phyloP scores from a whole-genome alignment of 2,888 invertebrate species.

The Anoplius nigerrimus region DNA sequence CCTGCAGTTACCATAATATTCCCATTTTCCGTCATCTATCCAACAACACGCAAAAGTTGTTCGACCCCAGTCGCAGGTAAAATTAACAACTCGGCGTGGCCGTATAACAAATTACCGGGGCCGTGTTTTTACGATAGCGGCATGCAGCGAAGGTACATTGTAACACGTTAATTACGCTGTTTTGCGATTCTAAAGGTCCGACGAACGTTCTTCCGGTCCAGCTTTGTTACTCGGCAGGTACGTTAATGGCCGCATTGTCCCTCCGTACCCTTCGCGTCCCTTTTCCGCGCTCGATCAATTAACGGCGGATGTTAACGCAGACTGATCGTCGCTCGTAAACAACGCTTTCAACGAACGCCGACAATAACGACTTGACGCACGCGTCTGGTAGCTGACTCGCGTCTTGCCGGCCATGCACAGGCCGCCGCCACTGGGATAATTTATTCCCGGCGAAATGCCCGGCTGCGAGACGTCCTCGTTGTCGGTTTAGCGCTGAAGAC shows the following conservation, averaged over 20 bases:
- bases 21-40: too few relatives aligned
- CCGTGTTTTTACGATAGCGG: not conserved
- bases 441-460: conserved; percentile 24
- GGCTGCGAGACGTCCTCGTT: not conserved
- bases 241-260: not conserved
- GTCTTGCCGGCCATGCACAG: conserved; percentile 21
- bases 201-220: too few relatives aligned
- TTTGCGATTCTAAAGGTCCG: too few relatives aligned
- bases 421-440: conserved; percentile 30
- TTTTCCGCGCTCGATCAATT: conserved; percentile 30
- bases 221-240: too few relatives aligned
- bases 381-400: conserved; percentile 44
- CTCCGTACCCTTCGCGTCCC: not conserved
- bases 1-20: too few relatives aligned
- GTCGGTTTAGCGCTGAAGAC: conserved; percentile 5
- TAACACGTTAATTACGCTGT: too few relatives aligned
- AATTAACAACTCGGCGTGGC: too few relatives aligned
- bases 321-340: conserved; percentile 49
- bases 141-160: too few relatives aligned
- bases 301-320: conserved; percentile 27
- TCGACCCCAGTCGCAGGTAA: too few relatives aligned
- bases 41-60: too few relatives aligned
- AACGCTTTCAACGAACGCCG: conserved; percentile 37
- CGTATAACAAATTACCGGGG: too few relatives aligned
- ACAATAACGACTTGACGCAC: conserved; percentile 38